Evolutionary conservation across 1,140 invertebrate species (phyloP).

Genomic region (Myzus persicae): DNA sequence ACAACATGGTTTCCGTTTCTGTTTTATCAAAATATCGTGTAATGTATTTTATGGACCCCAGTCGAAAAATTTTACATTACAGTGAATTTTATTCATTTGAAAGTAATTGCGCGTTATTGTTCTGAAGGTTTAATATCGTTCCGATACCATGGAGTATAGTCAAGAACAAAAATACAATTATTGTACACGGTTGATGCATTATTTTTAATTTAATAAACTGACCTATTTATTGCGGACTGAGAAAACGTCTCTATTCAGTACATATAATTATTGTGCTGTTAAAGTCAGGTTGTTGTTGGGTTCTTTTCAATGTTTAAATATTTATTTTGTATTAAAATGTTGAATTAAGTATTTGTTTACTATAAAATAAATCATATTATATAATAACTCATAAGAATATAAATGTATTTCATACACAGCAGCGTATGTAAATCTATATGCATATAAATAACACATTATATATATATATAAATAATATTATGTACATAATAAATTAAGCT

Average conservation of each 20-base stretch:
- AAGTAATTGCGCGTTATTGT: conserved; percentile 2
- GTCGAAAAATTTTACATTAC: background rate
- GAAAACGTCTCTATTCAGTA: background rate
- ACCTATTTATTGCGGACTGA: background rate
- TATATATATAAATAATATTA: background rate
- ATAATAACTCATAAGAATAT: background rate
- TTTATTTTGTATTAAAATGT: conserved; percentile 13
- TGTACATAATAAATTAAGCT: background rate
- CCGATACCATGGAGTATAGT: background rate
- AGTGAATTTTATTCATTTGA: background rate
- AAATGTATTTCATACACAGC: background rate
- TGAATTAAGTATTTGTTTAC: conserved; percentile 11
- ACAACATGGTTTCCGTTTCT: background rate
- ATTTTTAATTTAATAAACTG: conserved; percentile 26
- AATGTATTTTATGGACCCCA: background rate
- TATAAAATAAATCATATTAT: conserved; percentile 1
- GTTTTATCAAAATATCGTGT: conserved; percentile 4
- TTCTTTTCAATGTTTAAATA: background rate
- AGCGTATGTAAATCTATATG: background rate
- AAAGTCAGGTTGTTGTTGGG: background rate
- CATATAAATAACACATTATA: background rate
- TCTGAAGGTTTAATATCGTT: background rate
- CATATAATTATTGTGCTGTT: background rate
- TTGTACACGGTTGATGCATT: background rate
- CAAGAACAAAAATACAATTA: conserved; percentile 13